Base-by-base conservation (phyloP, 1,140 invertebrate species). In the Sesamia nonagrioides region DNA sequence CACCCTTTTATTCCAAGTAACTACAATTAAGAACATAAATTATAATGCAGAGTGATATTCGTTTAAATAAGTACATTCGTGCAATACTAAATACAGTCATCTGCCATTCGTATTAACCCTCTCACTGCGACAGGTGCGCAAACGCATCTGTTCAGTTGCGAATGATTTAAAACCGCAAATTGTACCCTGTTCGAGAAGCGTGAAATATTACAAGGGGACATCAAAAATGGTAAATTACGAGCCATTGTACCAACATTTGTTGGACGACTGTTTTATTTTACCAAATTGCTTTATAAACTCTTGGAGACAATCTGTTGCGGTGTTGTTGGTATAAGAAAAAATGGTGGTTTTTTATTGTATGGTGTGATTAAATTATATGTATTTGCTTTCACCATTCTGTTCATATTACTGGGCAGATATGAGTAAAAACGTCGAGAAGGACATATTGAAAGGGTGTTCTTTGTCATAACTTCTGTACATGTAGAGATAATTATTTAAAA, bases 131-230 rank as follows among this genome's bases (percentile, higher is more conserved):
- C 85, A 86, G 85, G 83, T 85, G 80, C 77, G 74, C 58, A 66
- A 4, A 33, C 76, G 79, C 85, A 86, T 80, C 82, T 86, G 83
- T 82, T 80, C 66, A 21, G 52, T 71, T 76, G 18, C 69, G 42
- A 75, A 79, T 84, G 82, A 88, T 87, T 87, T 86, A 84, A 82
- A 82, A 85, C 85, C 82, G 77, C 87, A 84, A 88, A 88, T 87
- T 84, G 81, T 79, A 80, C 61, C 60, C 78, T 75, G 71, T 61
- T 79, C 37, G 52, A 66, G 40, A 40, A 63, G 71, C 77, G 77
- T 79, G 71, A 79, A 79, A 73, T 79, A 79, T 79, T 79, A 52
- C 45, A 74, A 75, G 33, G 56, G 58, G 42, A 75, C 72, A 48
- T 27, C 15, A 61, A 17, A 35, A 48, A 69, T 69, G 27, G 18